A percentile compares a stretch with the other conserved stretches of the same genome.
These are phyloP conservation scores for Mythimna impura DNA, from an alignment of 2,888 invertebrate genomes.

Conservation along the genomic window DNA sequence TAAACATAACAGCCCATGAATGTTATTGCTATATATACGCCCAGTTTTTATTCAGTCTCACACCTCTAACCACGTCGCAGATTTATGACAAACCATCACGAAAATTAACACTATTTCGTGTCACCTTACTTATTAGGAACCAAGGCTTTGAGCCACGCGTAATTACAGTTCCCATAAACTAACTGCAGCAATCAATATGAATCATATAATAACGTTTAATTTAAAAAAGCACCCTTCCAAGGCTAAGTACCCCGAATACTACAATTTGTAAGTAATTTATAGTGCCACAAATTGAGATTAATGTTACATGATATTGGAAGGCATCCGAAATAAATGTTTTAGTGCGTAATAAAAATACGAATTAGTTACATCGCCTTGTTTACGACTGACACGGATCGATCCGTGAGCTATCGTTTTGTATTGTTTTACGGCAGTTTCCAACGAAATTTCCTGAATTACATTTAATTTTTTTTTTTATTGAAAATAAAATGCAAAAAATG, in stretches of 20 bases:
- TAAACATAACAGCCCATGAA: slow-evolving; percentile 33
- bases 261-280: slow-evolving; percentile 62
- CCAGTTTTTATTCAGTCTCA: slow-evolving; percentile 18
- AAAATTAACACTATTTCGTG: slow-evolving; percentile 29
- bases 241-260: slow-evolving; percentile 52
- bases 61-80: slow-evolving; percentile 28
- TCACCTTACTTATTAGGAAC: slow-evolving; percentile 37
- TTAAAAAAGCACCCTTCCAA: slow-evolving; percentile 47
- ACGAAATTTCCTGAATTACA: not conserved
- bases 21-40: slow-evolving; percentile 5
- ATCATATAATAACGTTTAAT: slow-evolving; percentile 34
- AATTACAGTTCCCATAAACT: slow-evolving; percentile 36
- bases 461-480: not conserved
- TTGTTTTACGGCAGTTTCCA: slow-evolving; percentile 17
- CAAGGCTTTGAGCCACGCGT: slow-evolving; percentile 37
- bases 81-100: slow-evolving; percentile 39
- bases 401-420: slow-evolving; percentile 13
- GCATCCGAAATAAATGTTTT: slow-evolving; percentile 56
- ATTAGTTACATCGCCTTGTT: slow-evolving; percentile 50
- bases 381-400: slow-evolving; percentile 45
- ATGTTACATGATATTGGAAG: slow-evolving; percentile 58
- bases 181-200: slow-evolving; percentile 39
- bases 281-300: slow-evolving; percentile 63
- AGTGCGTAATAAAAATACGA: slow-evolving; percentile 53
- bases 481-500: not conserved